A percentile compares a stretch with the other conserved stretches of the same genome.
phyloP scores from a whole-genome alignment of 2,888 invertebrate genomes.

The Apodemia duryi region DNA sequence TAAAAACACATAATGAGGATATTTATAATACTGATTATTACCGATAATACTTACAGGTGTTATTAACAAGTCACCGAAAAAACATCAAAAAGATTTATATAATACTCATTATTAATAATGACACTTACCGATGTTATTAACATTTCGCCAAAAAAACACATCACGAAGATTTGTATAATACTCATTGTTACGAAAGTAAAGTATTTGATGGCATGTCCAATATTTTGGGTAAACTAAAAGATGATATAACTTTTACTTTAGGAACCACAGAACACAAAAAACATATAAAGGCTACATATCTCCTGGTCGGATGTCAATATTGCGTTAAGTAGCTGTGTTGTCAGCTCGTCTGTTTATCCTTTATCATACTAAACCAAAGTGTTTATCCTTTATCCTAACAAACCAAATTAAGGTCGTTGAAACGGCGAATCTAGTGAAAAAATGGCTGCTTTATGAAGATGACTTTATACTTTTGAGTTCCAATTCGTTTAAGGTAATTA shows the following conservation, averaged over 20 bases:
- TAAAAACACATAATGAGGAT: constrained; percentile 17
- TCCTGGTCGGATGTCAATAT: no score
- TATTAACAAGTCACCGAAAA: constrained; percentile 16
- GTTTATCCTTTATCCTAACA: no score
- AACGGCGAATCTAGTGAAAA: no score
- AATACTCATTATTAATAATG: background rate
- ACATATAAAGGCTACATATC: no score
- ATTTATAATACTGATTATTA: background rate
- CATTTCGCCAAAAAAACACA: constrained; percentile 19
- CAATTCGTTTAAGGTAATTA: no score
- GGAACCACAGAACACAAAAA: no score
- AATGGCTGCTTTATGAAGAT: no score
- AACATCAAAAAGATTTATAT: constrained; percentile 9
- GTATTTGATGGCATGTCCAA: background rate
- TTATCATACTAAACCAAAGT: no score
- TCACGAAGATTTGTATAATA: constrained; percentile 13
- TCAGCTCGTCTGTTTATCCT: no score
- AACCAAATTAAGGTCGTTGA: no score
- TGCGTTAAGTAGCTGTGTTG: no score
- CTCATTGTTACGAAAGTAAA: constrained; percentile 8
- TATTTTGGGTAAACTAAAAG: constrained; percentile 13
- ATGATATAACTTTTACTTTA: background rate
- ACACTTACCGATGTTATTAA: constrained; percentile 15
- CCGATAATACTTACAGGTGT: constrained; percentile 2
- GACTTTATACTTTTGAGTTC: no score